Evolutionary conservation across 2,888 invertebrate genomes (phyloP).

Genomic region (Neoitamus cyanurus): DNA sequence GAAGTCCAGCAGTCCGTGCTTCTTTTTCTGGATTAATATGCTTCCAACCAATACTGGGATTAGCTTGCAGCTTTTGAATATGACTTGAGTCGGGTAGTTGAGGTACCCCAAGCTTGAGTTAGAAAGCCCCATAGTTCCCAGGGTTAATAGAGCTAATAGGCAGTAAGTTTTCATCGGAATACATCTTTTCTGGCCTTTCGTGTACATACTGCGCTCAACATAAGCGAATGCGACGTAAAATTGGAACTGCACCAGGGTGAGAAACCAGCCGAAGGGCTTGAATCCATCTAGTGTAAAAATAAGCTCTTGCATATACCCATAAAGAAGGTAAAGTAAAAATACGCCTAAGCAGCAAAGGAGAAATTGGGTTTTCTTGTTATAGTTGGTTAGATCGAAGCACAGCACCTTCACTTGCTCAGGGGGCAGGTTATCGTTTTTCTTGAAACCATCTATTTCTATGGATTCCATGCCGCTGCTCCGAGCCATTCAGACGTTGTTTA

Average conservation of each 20-base stretch:
- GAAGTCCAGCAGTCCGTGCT: conserved; percentile 85
- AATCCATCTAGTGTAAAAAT: conserved; percentile 93
- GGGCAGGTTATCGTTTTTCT: not conserved
- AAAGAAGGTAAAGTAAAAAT: conserved; percentile 87
- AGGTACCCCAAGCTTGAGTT: conserved; percentile 94
- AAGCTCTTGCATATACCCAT: conserved; percentile 92
- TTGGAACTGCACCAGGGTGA: conserved; percentile 91
- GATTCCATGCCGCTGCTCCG: not conserved
- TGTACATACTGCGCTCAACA: conserved; percentile 73
- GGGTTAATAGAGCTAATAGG: conserved; percentile 84
- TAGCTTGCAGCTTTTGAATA: conserved; percentile 97
- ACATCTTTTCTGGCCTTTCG: conserved; percentile 72
- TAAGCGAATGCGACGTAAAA: conserved; percentile 86
- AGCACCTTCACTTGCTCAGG: conserved; percentile 71
- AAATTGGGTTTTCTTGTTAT: conserved; percentile 77
- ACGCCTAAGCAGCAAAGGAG: conserved; percentile 81
- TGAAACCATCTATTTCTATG: not conserved
- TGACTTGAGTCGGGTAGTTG: conserved; percentile 97
- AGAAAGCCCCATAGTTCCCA: conserved; percentile 96
- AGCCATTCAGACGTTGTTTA: not conserved
- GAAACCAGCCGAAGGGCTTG: conserved; percentile 89
- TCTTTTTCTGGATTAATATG: conserved; percentile 90
- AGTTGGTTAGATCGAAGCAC: conserved; percentile 75
- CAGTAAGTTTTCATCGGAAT: conserved; percentile 86
- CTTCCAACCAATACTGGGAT: conserved; percentile 96